Conservation (phyloP, 1,140 invertebrate genomes). For the Drosophila kanapiae region DNA sequence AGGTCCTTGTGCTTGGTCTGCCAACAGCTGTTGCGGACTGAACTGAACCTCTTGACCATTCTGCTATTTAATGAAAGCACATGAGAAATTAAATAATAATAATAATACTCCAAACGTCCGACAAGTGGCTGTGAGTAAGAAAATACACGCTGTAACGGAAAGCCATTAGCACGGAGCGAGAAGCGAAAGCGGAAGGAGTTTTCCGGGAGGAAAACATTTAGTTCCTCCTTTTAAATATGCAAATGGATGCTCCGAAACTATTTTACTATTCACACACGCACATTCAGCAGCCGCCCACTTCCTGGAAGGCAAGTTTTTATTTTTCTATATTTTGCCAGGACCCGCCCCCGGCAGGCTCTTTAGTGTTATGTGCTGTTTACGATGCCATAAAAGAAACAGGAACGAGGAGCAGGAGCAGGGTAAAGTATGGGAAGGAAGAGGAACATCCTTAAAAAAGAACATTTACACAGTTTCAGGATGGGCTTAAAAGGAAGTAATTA, state of each 20-base stretch:
- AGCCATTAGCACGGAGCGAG: slow-evolving; percentile 30
- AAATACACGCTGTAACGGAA: slow-evolving; percentile 13
- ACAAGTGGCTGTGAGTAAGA: slow-evolving; percentile 22
- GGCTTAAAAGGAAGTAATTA: neutral
- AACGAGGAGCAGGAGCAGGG: neutral
- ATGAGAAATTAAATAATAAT: slow-evolving; percentile 48
- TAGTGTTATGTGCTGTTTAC: slow-evolving; percentile 64
- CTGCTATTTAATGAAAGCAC: slow-evolving; percentile 40
- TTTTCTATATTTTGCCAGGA: slow-evolving; percentile 31
- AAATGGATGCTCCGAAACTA: slow-evolving; percentile 54
- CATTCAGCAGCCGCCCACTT: neutral
- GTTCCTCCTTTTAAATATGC: slow-evolving; percentile 51
- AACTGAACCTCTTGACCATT: slow-evolving; percentile 1
- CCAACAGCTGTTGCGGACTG: slow-evolving; percentile 40
- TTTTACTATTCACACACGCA: slow-evolving; percentile 54
- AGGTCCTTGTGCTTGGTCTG: slow-evolving; percentile 2
- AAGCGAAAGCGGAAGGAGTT: neutral
- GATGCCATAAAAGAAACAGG: slow-evolving; percentile 41
- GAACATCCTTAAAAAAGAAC: neutral
- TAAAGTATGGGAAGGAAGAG: neutral
- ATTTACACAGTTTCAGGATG: neutral
- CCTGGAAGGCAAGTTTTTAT: slow-evolving; percentile 33
- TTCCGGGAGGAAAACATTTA: slow-evolving; percentile 31
- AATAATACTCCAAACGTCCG: slow-evolving; percentile 17
- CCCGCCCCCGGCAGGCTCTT: slow-evolving; percentile 44